These are phyloP conservation scores for Drosophila infuscata DNA, from an alignment of 2,888 invertebrate genomes.

Conservation along the genomic window DNA sequence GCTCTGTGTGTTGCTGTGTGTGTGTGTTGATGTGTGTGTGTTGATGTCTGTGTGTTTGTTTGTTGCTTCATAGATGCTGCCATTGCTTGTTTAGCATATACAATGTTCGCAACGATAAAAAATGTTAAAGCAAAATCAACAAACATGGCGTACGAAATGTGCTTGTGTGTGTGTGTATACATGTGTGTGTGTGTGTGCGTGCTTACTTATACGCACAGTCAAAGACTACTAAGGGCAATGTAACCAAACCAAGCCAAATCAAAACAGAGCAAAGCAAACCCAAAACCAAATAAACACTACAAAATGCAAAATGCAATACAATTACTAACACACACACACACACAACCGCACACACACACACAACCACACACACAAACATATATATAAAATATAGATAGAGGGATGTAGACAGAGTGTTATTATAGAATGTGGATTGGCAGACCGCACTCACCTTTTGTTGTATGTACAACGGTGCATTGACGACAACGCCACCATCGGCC, in stretches of 20 bases:
- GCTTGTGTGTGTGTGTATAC: conserved; percentile 23
- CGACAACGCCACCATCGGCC: conserved; percentile 62
- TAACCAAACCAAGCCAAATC: conserved; percentile 44
- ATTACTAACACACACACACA: conserved; percentile 27
- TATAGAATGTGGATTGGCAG: background rate
- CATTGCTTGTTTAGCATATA: conserved; percentile 22
- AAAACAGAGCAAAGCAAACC: conserved; percentile 52
- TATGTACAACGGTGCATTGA: conserved; percentile 81
- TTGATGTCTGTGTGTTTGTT: conserved; percentile 10
- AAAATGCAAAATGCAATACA: conserved; percentile 61
- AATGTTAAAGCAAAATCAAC: conserved; percentile 62
- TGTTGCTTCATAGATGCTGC: conserved; percentile 23
- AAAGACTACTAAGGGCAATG: conserved; percentile 39
- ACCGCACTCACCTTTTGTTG: conserved; percentile 83
- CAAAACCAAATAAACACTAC: conserved; percentile 66
- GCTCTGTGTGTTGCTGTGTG: conserved; percentile 9
- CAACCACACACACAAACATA: conserved; percentile 17
- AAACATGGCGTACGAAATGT: conserved; percentile 28
- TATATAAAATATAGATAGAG: conserved; percentile 11
- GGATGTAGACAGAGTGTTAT: conserved; percentile 16
- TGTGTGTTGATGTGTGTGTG: conserved; percentile 9
- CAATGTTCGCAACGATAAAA: conserved; percentile 52
- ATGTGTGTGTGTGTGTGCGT: conserved; percentile 26
- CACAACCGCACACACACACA: conserved; percentile 20
- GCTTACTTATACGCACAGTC: conserved; percentile 37